phyloP scores from a whole-genome alignment of 1,140 invertebrate species.

The Lineus longissimus region DNA sequence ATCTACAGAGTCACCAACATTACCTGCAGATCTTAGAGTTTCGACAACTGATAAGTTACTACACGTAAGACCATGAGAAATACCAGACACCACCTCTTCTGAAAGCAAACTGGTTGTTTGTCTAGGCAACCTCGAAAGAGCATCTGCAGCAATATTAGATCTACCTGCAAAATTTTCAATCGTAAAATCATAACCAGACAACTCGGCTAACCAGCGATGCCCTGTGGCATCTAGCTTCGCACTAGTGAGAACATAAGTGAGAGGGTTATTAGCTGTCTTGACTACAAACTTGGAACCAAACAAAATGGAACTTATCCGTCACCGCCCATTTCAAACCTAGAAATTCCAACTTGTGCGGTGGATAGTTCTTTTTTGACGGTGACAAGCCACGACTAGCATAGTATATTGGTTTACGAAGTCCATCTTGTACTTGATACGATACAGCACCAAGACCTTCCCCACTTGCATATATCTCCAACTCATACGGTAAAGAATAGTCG shows the following conservation, averaged over 20 bases:
- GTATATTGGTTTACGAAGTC: slow-evolving; percentile 20
- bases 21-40: not conserved
- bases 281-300: no score
- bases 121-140: no score
- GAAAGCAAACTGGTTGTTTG: no score
- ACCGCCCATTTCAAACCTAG: slow-evolving; percentile 20
- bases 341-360: slow-evolving; percentile 17
- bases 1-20: no score
- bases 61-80: slow-evolving; percentile 16
- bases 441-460: slow-evolving; percentile 29
- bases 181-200: no score
- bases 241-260: no score
- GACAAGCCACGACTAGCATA: slow-evolving; percentile 18
- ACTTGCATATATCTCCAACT: slow-evolving; percentile 25
- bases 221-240: no score
- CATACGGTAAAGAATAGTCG: slow-evolving; percentile 17
- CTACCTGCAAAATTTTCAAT: no score
- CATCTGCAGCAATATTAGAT: no score
- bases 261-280: no score
- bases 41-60: not conserved
- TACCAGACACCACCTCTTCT: no score
- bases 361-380: slow-evolving; percentile 20
- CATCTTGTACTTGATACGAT: slow-evolving; percentile 27
- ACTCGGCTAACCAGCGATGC: no score
- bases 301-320: slow-evolving; percentile 16